Conservation (phyloP, 2,888 invertebrate species). For the Tetragonisca angustula region DNA sequence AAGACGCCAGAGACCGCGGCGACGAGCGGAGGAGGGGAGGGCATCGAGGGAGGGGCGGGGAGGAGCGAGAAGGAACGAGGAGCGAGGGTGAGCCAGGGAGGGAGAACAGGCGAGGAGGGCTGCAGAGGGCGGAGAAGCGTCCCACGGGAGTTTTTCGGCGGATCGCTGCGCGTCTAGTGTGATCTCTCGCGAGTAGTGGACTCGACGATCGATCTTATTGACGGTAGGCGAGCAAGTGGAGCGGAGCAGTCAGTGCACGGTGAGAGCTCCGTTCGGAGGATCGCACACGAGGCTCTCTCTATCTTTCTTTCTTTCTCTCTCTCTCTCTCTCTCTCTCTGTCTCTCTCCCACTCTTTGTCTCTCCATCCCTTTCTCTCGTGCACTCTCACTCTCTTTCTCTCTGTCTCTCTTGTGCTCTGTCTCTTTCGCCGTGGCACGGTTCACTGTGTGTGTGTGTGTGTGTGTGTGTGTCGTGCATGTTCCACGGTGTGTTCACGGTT, state of each 20-base stretch:
- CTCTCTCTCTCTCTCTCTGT: neutral
- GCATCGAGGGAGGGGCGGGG: constrained; percentile 14
- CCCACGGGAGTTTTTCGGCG: constrained; percentile 72
- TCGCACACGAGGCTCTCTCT: constrained; percentile 44
- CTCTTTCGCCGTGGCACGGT: neutral
- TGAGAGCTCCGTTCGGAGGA: constrained; percentile 45
- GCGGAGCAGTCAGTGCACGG: constrained; percentile 53
- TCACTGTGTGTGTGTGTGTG: neutral
- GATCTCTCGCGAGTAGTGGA: constrained; percentile 69
- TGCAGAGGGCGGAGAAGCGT: constrained; percentile 65
- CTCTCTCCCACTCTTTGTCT: neutral
- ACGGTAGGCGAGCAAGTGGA: constrained; percentile 46
- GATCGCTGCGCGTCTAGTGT: constrained; percentile 71
- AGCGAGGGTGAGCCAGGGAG: constrained; percentile 27
- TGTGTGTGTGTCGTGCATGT: constrained; percentile 8
- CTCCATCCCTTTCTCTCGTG: neutral
- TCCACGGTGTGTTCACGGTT: constrained; percentile 20
- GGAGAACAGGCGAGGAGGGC: constrained; percentile 54
- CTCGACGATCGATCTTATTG: constrained; percentile 72
- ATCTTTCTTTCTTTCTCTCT: neutral
- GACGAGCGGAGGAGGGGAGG: neutral
- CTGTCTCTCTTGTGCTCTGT: neutral
- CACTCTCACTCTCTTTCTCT: neutral
- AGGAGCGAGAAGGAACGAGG: constrained; percentile 17
- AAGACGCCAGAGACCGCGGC: neutral